Percentiles rank a stretch among this genome's conserved stretches.
phyloP scores from a whole-genome alignment of 2,797 vertebrate genomes.

The Halcyon smyrnensis region DNA sequence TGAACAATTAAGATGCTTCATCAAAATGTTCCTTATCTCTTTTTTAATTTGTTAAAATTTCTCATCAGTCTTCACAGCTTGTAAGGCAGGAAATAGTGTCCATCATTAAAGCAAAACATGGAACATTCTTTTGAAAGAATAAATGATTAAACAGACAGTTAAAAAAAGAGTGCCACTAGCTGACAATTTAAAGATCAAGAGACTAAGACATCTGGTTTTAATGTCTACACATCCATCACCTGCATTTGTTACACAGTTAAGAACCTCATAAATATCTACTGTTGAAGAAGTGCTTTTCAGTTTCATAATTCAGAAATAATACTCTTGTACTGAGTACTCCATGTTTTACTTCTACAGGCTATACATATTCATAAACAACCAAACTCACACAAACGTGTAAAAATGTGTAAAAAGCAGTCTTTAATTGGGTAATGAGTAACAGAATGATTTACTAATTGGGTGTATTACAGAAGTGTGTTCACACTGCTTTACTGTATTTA shows the following conservation, averaged over 20 bases:
- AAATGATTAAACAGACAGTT: constrained; percentile 29
- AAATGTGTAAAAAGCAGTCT: background rate
- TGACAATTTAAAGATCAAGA: constrained; percentile 58
- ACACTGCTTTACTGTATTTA: background rate
- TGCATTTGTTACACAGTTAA: constrained; percentile 61
- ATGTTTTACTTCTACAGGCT: constrained; percentile 19
- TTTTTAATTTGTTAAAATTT: constrained; percentile 36
- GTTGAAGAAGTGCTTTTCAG: constrained; percentile 35
- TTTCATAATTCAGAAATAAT: constrained; percentile 57
- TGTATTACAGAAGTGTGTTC: background rate
- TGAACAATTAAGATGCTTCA: constrained; percentile 7
- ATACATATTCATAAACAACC: background rate
- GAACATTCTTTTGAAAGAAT: constrained; percentile 43
- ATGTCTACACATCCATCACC: constrained; percentile 60
- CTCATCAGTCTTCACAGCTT: background rate
- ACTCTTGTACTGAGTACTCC: background rate
- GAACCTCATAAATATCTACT: constrained; percentile 48
- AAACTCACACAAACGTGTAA: background rate
- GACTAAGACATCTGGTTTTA: constrained; percentile 66
- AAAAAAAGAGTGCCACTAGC: constrained; percentile 24
- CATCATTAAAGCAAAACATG: constrained; percentile 6
- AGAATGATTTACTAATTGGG: constrained; percentile 35
- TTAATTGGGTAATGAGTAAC: background rate
- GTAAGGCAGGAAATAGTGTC: background rate
- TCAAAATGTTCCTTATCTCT: background rate